Base-by-base conservation (phyloP, 1,140 invertebrate genomes). In the Scaptomyza pallida region DNA sequence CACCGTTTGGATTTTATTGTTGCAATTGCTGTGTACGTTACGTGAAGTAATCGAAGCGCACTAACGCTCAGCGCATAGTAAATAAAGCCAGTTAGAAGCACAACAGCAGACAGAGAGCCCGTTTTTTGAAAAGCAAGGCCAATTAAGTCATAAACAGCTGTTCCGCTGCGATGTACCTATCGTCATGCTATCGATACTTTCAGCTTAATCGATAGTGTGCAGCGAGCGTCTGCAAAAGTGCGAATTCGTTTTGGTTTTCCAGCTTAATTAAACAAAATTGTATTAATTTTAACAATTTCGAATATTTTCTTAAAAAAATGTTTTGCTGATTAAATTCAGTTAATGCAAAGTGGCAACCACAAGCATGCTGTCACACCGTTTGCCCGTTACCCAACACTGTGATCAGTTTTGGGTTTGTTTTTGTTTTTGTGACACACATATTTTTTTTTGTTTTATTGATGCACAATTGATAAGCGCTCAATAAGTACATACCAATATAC, bases 391-490 rank as follows among this genome's bases (percentile, higher is more conserved):
- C 45, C 69, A 72, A 57, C 54, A 72, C 69, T 72, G 54, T 30
- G 23, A 9, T 44, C 19, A 57, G 69, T 54, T 65, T 71, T 50
- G 37, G 52, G 52, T 65, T 72, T 65, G 62, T 65, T 65, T 71
- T 64, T 59, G 52, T 65, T 59, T 45, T 64, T 51, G 41, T 50
- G 56, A 44, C 63, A 67, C 55, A 61, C 19, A 70, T 54, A 17
- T 50, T 40, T 60, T 30, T n/a, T 63, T 63, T 68, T 61, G 50
- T 56, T 72, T 68, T 72, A 72, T 72, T 72, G 63, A 68, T 72
- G 48, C 48, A 60, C 63, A 50, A 33, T 68, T 72, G 70, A 72
- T 72, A 72, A 72, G 70, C 41, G 43, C 8, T 23, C 33, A 68
- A 60, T 55, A 61, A 40, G 19, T 33, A 62, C 37, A 52, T 43